phyloP scores from a whole-genome alignment of 1,140 invertebrate genomes.

The Stegodyphus mimosarum region DNA sequence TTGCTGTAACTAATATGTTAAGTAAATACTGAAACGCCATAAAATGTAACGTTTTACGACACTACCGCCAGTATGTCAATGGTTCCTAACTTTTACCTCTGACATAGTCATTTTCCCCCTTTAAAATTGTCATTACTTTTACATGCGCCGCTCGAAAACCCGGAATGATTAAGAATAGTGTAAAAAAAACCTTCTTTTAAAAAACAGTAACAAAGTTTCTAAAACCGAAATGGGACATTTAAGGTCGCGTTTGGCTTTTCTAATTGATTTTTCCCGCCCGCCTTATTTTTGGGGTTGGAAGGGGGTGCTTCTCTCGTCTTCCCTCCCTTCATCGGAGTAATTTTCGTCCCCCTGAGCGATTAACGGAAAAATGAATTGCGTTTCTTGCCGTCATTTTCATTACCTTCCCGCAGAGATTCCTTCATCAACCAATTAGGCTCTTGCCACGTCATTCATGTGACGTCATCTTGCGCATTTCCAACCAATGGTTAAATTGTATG shows the following conservation, averaged over 20 bases:
- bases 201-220: neutral
- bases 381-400: slow-evolving; percentile 41
- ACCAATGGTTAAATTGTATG: neutral
- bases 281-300: neutral
- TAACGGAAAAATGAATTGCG: slow-evolving; percentile 43
- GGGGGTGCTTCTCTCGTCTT: neutral
- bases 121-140: no score
- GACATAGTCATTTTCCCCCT: no score
- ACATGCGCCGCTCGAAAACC: no score
- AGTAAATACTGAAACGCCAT: no score
- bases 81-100: no score
- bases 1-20: no score
- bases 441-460: slow-evolving; percentile 1
- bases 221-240: neutral
- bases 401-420: slow-evolving; percentile 28
- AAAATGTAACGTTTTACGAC: no score
- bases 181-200: slow-evolving; percentile 3
- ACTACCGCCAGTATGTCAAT: no score
- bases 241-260: slow-evolving; percentile 11
- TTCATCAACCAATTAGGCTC: slow-evolving; percentile 9
- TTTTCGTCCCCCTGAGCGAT: slow-evolving; percentile 15
- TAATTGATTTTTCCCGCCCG: slow-evolving; percentile 13
- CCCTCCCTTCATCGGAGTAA: neutral
- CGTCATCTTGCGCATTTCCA: no score
- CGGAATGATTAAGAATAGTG: no score